Percentiles rank a stretch among this genome's conserved stretches.
phyloP scores from a whole-genome alignment of 1,140 invertebrate genomes.

The Drosophila bifasciata region DNA sequence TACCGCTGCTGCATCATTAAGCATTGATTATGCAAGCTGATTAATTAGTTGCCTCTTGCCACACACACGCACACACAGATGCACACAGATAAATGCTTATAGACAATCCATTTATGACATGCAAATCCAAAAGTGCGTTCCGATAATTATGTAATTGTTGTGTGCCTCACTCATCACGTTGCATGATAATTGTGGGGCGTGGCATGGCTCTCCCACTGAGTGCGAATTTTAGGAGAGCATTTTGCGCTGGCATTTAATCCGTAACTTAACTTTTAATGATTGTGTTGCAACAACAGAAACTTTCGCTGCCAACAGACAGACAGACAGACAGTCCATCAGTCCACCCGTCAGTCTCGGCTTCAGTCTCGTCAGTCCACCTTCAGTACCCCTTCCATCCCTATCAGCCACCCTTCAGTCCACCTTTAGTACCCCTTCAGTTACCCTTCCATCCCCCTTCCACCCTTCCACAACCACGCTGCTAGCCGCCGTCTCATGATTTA shows the following conservation, averaged over 20 bases:
- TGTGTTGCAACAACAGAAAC: constrained; percentile 42
- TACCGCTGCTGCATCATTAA: constrained; percentile 66
- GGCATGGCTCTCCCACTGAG: background rate
- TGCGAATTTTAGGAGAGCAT: too few relatives aligned
- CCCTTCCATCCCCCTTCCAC: too few relatives aligned
- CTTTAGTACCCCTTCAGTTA: too few relatives aligned
- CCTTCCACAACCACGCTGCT: too few relatives aligned
- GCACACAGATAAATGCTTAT: constrained; percentile 5
- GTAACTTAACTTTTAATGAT: constrained; percentile 75
- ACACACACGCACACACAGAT: constrained; percentile 7
- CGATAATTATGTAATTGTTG: constrained; percentile 70
- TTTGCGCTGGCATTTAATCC: too few relatives aligned
- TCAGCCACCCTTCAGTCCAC: constrained; percentile 4
- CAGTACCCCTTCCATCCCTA: too few relatives aligned
- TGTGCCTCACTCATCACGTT: constrained; percentile 21
- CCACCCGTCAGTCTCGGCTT: background rate
- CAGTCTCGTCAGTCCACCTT: background rate
- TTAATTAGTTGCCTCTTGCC: constrained; percentile 63
- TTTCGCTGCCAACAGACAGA: constrained; percentile 21
- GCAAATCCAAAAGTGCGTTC: constrained; percentile 57
- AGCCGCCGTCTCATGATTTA: constrained; percentile 75
- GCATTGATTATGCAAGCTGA: constrained; percentile 75
- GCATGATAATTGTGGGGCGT: constrained; percentile 36
- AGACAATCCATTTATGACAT: constrained; percentile 30
- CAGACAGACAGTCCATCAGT: too few relatives aligned